Evolutionary conservation across 1,140 invertebrate genomes (phyloP).

Genomic region (Xylocopa sonorina): DNA sequence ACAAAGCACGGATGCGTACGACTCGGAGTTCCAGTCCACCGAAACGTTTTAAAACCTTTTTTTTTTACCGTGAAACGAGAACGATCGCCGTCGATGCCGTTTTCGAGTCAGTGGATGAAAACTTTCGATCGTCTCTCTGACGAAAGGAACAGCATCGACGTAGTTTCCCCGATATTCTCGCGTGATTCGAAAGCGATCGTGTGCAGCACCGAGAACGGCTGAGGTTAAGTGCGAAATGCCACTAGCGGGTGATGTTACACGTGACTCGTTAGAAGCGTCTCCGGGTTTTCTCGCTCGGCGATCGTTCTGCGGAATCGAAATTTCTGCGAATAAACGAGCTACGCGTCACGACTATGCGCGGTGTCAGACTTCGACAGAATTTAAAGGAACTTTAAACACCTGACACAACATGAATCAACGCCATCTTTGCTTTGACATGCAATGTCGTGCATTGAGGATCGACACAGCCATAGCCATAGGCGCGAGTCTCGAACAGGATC

Average conservation of each 20-base stretch:
- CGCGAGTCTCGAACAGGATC: conserved; percentile 37
- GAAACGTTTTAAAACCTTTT: neutral
- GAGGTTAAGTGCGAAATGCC: conserved; percentile 64
- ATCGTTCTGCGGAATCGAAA: neutral
- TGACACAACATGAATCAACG: conserved; percentile 71
- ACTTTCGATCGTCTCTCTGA: neutral
- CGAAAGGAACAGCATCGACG: neutral
- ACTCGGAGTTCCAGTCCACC: neutral
- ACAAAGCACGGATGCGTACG: neutral
- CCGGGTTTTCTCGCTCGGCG: neutral
- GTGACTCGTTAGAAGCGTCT: conserved; percentile 50
- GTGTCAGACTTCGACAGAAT: conserved; percentile 32
- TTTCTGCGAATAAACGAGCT: neutral
- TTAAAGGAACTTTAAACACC: conserved; percentile 66
- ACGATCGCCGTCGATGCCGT: neutral
- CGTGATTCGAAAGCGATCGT: conserved; percentile 29
- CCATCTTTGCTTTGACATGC: conserved; percentile 66
- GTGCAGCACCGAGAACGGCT: conserved; percentile 37
- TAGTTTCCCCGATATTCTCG: neutral
- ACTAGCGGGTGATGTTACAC: conserved; percentile 53
- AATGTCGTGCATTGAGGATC: conserved; percentile 17
- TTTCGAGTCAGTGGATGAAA: neutral
- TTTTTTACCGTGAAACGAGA: neutral
- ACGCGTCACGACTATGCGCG: neutral
- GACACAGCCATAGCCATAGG: neutral